Percentiles rank a stretch among this genome's conserved stretches.
Conservation (phyloP, 2,113 vertebrate genomes). For the Chaenocephalus aceratus region DNA sequence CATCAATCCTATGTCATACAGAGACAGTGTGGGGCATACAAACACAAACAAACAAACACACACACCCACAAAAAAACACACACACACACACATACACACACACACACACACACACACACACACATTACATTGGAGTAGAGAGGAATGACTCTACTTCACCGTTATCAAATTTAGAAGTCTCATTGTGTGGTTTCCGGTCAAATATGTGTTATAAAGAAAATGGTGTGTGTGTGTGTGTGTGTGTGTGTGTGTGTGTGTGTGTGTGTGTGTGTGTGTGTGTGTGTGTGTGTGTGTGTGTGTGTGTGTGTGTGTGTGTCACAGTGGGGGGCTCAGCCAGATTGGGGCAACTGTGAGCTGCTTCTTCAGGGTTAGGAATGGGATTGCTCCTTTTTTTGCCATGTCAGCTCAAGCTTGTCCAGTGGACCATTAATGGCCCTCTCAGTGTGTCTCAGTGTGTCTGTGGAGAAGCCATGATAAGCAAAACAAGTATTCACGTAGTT, state of each 20-base stretch:
- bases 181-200: conserved; percentile 39
- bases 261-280: background rate
- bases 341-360: conserved; percentile 46
- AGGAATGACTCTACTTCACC: conserved; percentile 28
- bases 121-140: background rate
- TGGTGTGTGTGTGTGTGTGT: background rate
- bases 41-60: too few species aligned
- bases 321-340: conserved; percentile 12
- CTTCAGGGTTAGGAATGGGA: conserved; percentile 50
- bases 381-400: conserved; percentile 51
- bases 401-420: conserved; percentile 41
- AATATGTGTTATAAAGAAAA: background rate
- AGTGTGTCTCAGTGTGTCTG: background rate
- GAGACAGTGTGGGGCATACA: conserved; percentile 5
- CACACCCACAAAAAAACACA: too few species aligned
- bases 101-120: conserved; percentile 21
- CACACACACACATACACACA: conserved; percentile 9
- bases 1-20: conserved; percentile 40
- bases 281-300: background rate
- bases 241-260: background rate
- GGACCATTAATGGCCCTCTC: background rate
- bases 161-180: background rate
- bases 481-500: conserved; percentile 29
- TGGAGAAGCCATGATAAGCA: background rate
- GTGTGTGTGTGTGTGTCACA: conserved; percentile 27